Evolutionary conservation across 2,113 vertebrate species (phyloP), one percentile per base, ranked within the genome.

Genomic region (Brachypteracias leptosomus): DNA sequence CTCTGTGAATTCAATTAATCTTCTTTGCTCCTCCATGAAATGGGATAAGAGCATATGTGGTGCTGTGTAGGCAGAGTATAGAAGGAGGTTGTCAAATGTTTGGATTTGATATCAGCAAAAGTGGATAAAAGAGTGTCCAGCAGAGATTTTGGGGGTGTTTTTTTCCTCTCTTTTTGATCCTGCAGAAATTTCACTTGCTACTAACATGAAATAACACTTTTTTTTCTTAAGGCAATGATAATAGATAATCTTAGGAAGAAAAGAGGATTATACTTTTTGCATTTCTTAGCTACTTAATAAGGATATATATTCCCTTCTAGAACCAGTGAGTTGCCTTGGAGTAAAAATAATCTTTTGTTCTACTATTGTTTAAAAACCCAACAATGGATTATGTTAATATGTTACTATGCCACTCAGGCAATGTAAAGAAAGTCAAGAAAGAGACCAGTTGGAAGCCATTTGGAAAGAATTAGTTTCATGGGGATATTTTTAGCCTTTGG

Each of bases 381-480:
- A 22, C 62, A 75, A 54, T 80, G 49, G 70, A 24, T 17, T 80
- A 6, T 83, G 57, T 31, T 94, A 36, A 93, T 92, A 96, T 89
- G 88, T 95, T 94, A 47, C 79, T 94, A 20, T 63, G 88, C 89
- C 46, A 95, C 73, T 83, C 86, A 78, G 71, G 71, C 68, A 94
- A 54, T 44, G 76, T 70, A 80, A 58, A 90, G 82, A 77, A 89
- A 93, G n/a, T 92, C 71, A 81, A 84, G 42, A 84, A 75, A 68
- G 61, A 92, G 80, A 84, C 25, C 26, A 70, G 21, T 92, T 91
- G 88, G 77, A 80, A 91, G 65, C 80, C 85, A 78, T 95, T 97
- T 91, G 79, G 63, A 93, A 96, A 90, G 57, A 85, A 86, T 96
- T 97, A 81, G 16, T 94, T 96, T 79, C 18, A 44, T 90, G 75